A percentile compares a stretch with the other conserved stretches of the same genome.
Conservation (phyloP, 2,113 vertebrate genomes). For the Mus spicilegus region DNA sequence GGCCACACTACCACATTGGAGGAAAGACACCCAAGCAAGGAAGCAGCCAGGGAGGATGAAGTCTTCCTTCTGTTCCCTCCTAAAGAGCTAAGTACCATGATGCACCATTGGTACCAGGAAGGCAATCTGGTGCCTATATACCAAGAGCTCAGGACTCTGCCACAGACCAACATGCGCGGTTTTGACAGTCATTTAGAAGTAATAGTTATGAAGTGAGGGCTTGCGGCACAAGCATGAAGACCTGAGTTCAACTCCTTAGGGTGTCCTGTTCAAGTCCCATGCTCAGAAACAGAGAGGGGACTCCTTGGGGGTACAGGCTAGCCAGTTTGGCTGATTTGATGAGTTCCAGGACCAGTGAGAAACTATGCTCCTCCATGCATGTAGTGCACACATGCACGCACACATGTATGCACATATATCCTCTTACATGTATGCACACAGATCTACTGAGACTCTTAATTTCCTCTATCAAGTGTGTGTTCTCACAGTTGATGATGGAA, state of each 20-base stretch:
- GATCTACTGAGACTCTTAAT: not conserved
- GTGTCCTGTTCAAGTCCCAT: too few species aligned
- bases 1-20: not conserved
- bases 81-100: not conserved
- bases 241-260: not conserved
- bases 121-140: not conserved
- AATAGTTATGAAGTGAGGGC: not conserved
- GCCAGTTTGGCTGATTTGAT: too few species aligned
- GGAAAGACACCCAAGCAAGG: not conserved
- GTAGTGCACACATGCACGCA: too few species aligned
- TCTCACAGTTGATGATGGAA: not conserved
- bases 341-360: not conserved
- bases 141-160: not conserved
- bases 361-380: too few species aligned
- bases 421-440: not conserved
- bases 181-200: not conserved
- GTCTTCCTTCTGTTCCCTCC: not conserved
- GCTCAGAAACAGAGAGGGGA: not conserved
- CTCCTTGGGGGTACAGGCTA: not conserved
- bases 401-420: accelerated
- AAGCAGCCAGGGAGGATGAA: not conserved
- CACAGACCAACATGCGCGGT: not conserved
- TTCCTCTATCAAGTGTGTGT: not conserved
- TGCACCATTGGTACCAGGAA: not conserved
- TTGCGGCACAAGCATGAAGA: not conserved